Evolutionary conservation across 2,888 invertebrate genomes (phyloP).

Genomic region (Chalcis sispes): DNA sequence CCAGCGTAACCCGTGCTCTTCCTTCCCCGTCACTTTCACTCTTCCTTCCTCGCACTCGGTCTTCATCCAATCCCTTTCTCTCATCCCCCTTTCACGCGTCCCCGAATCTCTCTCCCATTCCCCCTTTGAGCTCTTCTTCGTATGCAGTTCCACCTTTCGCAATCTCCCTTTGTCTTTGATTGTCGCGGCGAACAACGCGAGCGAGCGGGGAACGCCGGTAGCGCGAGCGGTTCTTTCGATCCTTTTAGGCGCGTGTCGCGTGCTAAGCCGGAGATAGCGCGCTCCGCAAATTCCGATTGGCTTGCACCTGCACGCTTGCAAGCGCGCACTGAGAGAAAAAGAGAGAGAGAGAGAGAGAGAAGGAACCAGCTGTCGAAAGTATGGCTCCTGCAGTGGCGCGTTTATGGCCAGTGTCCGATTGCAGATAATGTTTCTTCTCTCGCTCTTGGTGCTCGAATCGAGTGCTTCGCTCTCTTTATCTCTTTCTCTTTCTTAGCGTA

Average conservation of each 20-base stretch:
- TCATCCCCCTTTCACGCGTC: slow-evolving; percentile 4
- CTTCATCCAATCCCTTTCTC: slow-evolving; percentile 27
- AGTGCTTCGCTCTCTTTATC: background rate
- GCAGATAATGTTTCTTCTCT: slow-evolving; percentile 44
- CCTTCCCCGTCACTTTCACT: slow-evolving; percentile 36
- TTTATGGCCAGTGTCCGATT: slow-evolving; percentile 28
- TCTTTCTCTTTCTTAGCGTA: too few relatives aligned
- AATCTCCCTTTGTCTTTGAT: slow-evolving; percentile 32
- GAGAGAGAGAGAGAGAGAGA: background rate
- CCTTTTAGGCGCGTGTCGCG: slow-evolving; percentile 40
- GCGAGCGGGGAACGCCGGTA: too few relatives aligned
- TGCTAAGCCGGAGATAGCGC: slow-evolving; percentile 22
- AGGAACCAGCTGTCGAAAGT: slow-evolving; percentile 42
- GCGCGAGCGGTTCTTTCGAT: slow-evolving; percentile 1
- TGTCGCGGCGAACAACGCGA: background rate
- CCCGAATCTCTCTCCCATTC: background rate
- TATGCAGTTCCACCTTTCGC: too few relatives aligned
- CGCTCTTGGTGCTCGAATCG: background rate
- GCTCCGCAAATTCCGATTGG: slow-evolving; percentile 39
- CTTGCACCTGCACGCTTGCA: slow-evolving; percentile 49
- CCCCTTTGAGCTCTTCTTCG: too few relatives aligned
- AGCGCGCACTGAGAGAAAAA: background rate
- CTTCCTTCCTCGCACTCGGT: slow-evolving; percentile 16
- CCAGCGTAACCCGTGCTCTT: background rate
- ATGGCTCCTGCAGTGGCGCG: background rate